Evolutionary conservation across 2,113 vertebrate genomes (phyloP).

Genomic region (Esox niger): DNA sequence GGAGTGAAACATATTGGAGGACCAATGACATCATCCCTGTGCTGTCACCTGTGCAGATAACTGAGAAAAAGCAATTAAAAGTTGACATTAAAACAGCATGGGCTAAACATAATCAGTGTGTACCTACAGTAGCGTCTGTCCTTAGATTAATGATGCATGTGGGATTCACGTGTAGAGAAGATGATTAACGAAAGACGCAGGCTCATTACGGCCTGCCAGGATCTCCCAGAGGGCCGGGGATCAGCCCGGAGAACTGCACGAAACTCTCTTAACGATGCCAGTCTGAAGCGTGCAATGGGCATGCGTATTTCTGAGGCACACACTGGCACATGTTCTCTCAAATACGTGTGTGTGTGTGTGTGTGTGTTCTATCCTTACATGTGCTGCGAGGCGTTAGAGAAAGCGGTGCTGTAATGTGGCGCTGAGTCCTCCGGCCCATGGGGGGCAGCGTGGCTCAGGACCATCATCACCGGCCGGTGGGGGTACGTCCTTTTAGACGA

Average conservation of each 20-base stretch:
- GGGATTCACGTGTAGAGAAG: constrained; percentile 49
- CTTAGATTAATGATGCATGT: constrained; percentile 65
- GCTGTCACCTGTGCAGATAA: constrained; percentile 15
- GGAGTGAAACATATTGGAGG: background rate
- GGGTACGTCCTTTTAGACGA: constrained; percentile 94
- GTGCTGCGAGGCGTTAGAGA: constrained; percentile 94
- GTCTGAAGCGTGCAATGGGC: background rate
- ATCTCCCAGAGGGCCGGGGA: too few relatives aligned
- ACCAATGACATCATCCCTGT: background rate
- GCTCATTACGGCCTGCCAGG: constrained; percentile 60
- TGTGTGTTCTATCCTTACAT: constrained; percentile 78
- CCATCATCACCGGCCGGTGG: constrained; percentile 91
- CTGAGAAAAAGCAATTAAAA: constrained; percentile 65
- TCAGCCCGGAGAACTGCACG: too few relatives aligned
- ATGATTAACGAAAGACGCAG: constrained; percentile 40
- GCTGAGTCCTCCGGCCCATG: constrained; percentile 95
- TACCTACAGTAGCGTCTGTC: constrained; percentile 49
- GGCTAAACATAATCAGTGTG: constrained; percentile 43
- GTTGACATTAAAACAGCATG: constrained; percentile 51
- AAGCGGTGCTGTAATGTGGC: constrained; percentile 89
- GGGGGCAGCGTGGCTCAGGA: constrained; percentile 93
- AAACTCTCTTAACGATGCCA: background rate
- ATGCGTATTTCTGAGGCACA: background rate
- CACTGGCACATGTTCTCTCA: background rate
- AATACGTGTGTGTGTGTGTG: constrained; percentile 10